Conservation (phyloP, 2,113 vertebrate species). For the Spheniscus mendiculus region DNA sequence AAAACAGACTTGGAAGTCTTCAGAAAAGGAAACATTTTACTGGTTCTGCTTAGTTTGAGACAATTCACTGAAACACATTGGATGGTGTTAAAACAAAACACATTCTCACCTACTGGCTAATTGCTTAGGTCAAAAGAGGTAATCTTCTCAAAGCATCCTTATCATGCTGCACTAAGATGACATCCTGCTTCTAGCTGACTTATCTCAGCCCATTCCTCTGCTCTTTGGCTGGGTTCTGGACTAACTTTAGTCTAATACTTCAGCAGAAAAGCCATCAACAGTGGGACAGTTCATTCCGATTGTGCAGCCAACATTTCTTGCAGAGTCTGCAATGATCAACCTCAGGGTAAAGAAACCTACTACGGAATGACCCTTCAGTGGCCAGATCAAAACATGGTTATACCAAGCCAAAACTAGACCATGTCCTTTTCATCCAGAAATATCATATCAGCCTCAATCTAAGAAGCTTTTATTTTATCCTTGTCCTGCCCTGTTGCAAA, state of each 20-base stretch:
- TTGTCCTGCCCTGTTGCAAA: background rate
- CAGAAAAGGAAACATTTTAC: background rate
- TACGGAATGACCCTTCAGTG: background rate
- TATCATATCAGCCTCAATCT: background rate
- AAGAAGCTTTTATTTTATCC: background rate
- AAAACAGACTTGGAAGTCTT: background rate
- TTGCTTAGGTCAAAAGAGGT: background rate
- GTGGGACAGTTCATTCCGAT: too few species aligned
- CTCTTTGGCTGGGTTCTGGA: background rate
- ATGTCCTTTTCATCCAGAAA: background rate
- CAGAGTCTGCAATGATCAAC: background rate
- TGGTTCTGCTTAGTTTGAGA: background rate
- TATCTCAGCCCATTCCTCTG: background rate
- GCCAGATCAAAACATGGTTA: background rate
- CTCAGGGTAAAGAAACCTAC: background rate
- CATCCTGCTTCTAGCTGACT: background rate
- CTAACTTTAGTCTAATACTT: background rate
- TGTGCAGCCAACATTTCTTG: background rate
- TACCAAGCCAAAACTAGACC: background rate
- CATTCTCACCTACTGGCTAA: background rate
- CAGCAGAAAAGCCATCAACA: background rate
- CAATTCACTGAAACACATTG: background rate
- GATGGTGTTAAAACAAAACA: background rate
- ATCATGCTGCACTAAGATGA: background rate
- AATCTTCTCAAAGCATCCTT: background rate